Percentiles rank a stretch among this genome's conserved stretches.
phyloP scores from a whole-genome alignment of 2,113 vertebrate genomes.

The Vidua chalybeata region DNA sequence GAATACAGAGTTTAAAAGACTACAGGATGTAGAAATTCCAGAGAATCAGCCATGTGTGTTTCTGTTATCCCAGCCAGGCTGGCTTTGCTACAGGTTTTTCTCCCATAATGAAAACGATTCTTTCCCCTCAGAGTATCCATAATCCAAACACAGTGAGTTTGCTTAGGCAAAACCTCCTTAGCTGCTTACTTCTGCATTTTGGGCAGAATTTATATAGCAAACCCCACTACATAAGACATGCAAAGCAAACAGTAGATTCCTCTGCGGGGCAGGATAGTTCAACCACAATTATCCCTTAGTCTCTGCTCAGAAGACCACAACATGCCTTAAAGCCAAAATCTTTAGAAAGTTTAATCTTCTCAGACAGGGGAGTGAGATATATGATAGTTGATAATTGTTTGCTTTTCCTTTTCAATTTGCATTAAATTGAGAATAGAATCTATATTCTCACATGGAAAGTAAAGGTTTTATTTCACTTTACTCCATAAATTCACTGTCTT shows the following conservation, averaged over 20 bases:
- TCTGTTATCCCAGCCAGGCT: not conserved
- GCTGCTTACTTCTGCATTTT: slow-evolving; percentile 46
- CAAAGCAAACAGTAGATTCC: slow-evolving; percentile 28
- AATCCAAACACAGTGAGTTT: slow-evolving; percentile 13
- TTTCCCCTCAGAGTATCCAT: not conserved
- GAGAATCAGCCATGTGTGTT: not conserved
- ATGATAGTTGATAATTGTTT: not conserved
- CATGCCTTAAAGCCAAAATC: slow-evolving; percentile 28
- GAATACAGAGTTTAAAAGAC: not conserved
- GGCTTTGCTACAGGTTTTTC: not conserved
- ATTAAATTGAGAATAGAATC: not conserved
- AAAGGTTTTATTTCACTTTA: not conserved
- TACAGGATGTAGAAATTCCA: not conserved
- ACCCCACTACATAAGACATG: not conserved
- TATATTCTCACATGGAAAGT: not conserved
- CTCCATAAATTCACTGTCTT: not conserved
- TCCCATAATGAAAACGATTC: not conserved
- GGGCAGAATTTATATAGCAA: slow-evolving; percentile 13
- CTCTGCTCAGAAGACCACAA: slow-evolving; percentile 34
- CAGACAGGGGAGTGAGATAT: not conserved
- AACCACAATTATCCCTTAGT: slow-evolving; percentile 12
- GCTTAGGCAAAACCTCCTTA: not conserved
- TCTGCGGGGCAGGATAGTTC: not conserved
- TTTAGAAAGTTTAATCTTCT: not conserved
- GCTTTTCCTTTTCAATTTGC: not conserved